Conservation (phyloP, 2,888 invertebrate species). For the Copidosoma aretas region DNA sequence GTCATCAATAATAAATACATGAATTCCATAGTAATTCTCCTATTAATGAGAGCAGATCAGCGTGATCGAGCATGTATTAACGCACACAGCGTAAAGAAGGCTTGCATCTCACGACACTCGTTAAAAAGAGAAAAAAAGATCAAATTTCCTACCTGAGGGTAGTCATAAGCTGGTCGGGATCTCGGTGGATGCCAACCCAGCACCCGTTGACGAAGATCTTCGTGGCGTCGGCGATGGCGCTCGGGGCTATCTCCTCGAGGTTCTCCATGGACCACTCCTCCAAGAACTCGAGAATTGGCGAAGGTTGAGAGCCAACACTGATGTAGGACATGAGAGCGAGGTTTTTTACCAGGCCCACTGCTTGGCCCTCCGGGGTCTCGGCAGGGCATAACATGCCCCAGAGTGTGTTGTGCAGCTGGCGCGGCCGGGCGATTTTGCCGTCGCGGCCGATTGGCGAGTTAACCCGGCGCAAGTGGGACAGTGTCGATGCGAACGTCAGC, state of each 20-base stretch:
- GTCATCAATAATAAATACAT: no score
- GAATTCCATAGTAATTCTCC: no score
- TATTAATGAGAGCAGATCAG: no score
- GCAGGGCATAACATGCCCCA: slow-evolving; percentile 99
- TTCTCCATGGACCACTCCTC: slow-evolving; percentile 99
- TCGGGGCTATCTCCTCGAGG: slow-evolving; percentile 98
- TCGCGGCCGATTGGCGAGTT: slow-evolving; percentile 99
- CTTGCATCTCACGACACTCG: no score
- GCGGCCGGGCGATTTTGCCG: slow-evolving; percentile 97
- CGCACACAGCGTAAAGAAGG: no score
- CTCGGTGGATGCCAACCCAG: slow-evolving; percentile 98
- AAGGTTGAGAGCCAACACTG: slow-evolving; percentile 98
- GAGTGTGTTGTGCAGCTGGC: slow-evolving; percentile 97
- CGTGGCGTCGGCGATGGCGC: slow-evolving; percentile 97
- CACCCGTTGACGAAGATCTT: slow-evolving; percentile 99
- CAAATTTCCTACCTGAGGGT: slow-evolving; percentile 69
- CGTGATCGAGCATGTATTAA: no score
- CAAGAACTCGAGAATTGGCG: slow-evolving; percentile 99
- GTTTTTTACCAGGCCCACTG: slow-evolving; percentile 97
- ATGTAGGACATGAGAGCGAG: slow-evolving; percentile 99
- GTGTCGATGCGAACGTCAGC: slow-evolving; percentile 96
- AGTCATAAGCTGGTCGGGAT: slow-evolving; percentile 98
- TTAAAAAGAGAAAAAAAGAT: not conserved
- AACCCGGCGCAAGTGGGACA: slow-evolving; percentile 96
- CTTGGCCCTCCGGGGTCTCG: slow-evolving; percentile 98